These are phyloP conservation scores for Oncorhynchus tshawytscha DNA, from an alignment of 2,113 vertebrate genomes.

Conservation along the genomic window DNA sequence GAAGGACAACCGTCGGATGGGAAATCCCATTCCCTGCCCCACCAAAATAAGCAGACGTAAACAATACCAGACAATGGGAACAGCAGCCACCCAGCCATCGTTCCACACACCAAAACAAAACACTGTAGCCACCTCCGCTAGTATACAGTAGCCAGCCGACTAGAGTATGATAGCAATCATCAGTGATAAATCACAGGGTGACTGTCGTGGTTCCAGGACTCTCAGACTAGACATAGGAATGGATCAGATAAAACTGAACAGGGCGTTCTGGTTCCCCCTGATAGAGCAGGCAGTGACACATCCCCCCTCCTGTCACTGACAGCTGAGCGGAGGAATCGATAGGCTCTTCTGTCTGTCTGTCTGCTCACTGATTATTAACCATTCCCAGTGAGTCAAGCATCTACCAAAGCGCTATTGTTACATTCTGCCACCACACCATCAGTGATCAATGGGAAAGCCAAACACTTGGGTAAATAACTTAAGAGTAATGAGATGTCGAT, in stretches of 20 bases:
- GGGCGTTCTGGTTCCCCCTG: background rate
- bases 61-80: constrained; percentile 18
- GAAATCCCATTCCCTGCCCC: constrained; percentile 13
- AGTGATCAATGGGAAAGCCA: constrained; percentile 14
- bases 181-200: background rate
- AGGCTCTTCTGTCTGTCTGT: background rate
- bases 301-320: background rate
- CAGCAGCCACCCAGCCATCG: constrained; percentile 12
- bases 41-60: constrained; percentile 17
- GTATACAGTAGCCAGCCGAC: constrained; percentile 9
- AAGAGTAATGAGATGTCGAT: background rate
- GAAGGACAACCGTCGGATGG: constrained; percentile 21
- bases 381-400: constrained; percentile 15
- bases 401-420: background rate
- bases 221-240: background rate
- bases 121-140: constrained; percentile 3
- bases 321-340: background rate
- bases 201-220: too few relatives aligned
- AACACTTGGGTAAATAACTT: constrained; percentile 1
- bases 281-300: background rate
- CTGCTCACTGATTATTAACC: constrained; percentile 12
- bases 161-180: background rate
- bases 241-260: background rate
- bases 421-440: background rate
- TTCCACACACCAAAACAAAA: background rate